Base-by-base conservation (phyloP, 2,797 vertebrate species). In the Podarcis lilfordi region DNA sequence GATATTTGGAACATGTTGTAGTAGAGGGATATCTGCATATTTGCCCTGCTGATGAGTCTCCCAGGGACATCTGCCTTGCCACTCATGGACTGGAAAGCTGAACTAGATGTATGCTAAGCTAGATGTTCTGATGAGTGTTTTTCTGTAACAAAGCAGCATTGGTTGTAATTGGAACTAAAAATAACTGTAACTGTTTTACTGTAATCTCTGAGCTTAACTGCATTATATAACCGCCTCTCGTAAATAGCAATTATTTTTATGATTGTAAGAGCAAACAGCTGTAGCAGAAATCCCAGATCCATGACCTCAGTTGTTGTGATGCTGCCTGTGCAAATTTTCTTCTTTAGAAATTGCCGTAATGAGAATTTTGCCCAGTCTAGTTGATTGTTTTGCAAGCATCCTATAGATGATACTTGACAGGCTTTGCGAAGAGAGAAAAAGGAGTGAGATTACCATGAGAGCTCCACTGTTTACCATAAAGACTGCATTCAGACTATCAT, bases 141-240 rank as follows among this genome's bases (percentile, higher is more conserved):
- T 88, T 91, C 82, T 77, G 88, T 88, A 92, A 93, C 89, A 91
- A 95, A 91, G 1, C 91, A 94, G 90, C 88, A 91, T 84, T 95
- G 94, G 91, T 95, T 7, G 27, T 15, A 84, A 92, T 95, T 94
- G 93, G 80, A 89, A 93, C 88, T 95, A 95, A 96, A 92, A 95
- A 89, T 90, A 95, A 92, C 87, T 92, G 86, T 61, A 64, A 64
- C 6, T 19, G 61, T 64, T 84, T 93, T 92, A 83, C 93, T 96
- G 90, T 95, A 94, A 92, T 93, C 91, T 66, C 59, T 78, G 82
- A 32, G 19, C 89, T 94, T 93, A 92, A 90, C 90, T 94, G 89
- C 89, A 76, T 95, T 96, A 89, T 92, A 71, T 91, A 94, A 95
- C 91, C 92, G 82, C 69, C 82, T 82, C 83, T 94, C 93, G 64